Conservation (phyloP, 2,888 invertebrate species). For the Argynnis bischoffii region DNA sequence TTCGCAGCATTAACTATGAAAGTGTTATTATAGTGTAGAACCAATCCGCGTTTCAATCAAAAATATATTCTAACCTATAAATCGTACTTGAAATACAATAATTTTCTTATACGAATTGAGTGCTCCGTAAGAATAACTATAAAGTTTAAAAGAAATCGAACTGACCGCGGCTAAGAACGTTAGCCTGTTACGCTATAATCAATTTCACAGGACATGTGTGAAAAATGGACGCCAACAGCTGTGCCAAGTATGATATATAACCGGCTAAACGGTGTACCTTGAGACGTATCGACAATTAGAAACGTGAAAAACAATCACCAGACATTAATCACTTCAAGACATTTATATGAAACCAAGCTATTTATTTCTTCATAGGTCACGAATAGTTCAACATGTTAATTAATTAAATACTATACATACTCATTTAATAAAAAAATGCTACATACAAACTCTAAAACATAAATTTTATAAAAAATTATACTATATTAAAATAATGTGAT, state of each 20-base stretch:
- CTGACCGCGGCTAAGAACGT: constrained; percentile 31
- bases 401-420: too few relatives aligned
- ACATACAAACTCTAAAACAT: too few relatives aligned
- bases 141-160: constrained; percentile 30
- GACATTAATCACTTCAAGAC: constrained; percentile 13
- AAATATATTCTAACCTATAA: constrained; percentile 22
- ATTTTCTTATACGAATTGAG: not conserved
- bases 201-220: constrained; percentile 63
- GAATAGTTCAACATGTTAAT: too few relatives aligned
- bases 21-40: constrained; percentile 62
- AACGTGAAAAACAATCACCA: constrained; percentile 48
- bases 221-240: constrained; percentile 58
- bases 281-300: constrained; percentile 51
- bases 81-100: constrained; percentile 19
- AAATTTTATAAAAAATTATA: too few relatives aligned
- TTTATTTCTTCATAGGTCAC: not conserved
- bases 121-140: constrained; percentile 3
- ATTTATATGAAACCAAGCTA: not conserved
- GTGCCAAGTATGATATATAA: constrained; percentile 59
- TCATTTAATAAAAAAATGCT: too few relatives aligned
- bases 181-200: constrained; percentile 46
- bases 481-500: too few relatives aligned
- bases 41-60: constrained; percentile 38
- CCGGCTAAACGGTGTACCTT: constrained; percentile 57
- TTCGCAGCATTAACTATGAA: constrained; percentile 69